Percentiles rank a stretch among this genome's conserved stretches.
These are phyloP conservation scores for Synchiropus splendidus DNA, from an alignment of 2,113 vertebrate species.

Conservation along the genomic window DNA sequence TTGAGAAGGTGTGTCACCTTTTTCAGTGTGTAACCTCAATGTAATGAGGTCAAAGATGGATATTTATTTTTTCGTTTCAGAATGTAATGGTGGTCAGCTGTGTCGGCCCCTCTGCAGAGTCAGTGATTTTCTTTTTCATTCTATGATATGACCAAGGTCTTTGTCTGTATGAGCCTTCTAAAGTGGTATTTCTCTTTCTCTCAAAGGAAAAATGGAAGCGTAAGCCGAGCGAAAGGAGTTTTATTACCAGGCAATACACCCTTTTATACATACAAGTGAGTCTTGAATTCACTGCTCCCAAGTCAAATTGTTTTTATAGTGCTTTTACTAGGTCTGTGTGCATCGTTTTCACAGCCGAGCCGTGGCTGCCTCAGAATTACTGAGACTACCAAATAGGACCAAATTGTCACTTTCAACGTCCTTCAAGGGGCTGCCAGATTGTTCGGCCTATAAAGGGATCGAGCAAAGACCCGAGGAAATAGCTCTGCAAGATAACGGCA, in stretches of 20 bases:
- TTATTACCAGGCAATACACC: constrained; percentile 89
- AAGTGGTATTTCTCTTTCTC: constrained; percentile 10
- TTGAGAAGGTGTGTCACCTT: constrained; percentile 81
- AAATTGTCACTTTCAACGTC: constrained; percentile 75
- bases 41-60: neutral
- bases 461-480: constrained; percentile 52
- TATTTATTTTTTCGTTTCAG: constrained; percentile 52
- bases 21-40: neutral
- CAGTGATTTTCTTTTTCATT: constrained; percentile 60
- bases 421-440: constrained; percentile 87
- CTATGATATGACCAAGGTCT: constrained; percentile 5
- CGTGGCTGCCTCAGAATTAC: constrained; percentile 84
- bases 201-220: constrained; percentile 85
- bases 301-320: constrained; percentile 4
- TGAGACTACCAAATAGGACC: constrained; percentile 79
- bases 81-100: constrained; percentile 99
- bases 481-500: constrained; percentile 67
- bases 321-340: neutral
- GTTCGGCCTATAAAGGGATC: constrained; percentile 71
- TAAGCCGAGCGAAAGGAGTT: constrained; percentile 92
- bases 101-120: constrained; percentile 89
- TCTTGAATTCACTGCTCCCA: constrained; percentile 18
- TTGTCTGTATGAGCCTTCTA: neutral
- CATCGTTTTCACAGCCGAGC: constrained; percentile 64
- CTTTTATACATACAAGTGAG: constrained; percentile 81